Evolutionary conservation across 2,888 invertebrate species (phyloP), one percentile per base, ranked within the genome.

Genomic region (Plusia festucae): DNA sequence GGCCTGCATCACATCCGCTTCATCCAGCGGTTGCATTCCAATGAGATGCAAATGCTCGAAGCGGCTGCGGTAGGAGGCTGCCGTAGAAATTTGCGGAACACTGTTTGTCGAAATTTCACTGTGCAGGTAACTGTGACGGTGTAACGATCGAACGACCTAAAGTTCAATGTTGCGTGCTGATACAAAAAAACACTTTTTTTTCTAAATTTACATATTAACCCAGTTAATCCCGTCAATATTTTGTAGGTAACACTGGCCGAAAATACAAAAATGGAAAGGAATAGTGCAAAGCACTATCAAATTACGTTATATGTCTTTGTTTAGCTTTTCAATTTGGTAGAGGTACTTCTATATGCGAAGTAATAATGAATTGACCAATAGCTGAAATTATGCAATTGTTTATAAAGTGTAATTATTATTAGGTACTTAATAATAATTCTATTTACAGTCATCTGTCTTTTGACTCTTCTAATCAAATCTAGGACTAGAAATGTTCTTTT

Each of bases 41-140:
- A 91, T 91, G 91, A 90, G 89, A 92, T 92, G 92, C 91, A 91
- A 92, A 92, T 92, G 85, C 83, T 82, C 79, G 83, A 76, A 85
- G 85, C 87, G 88, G 86, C 89, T 86, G 90, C 77, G 85, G 87
- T 82, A 78, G 78, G 76, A 78, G 73, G 76, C 68, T 78, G 68
- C 81, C 60, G 74, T 73, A 76, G 79, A 82, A 82, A 80, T 80
- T 80, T 77, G 80, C 67, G 60, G 77, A 75, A 72, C 78, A 69
- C 68, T 82, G 82, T 82, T 82, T 82, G 82, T 75, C 77, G 73
- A 82, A 82, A 82, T 80, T 82, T 82, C 77, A 60, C 65, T 61
- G 65, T 62, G 59, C 80, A 82, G 75, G 80, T 77, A 77, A 65
- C 70, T 65, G 70, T 71, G 64, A 58, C 71, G 68, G 54, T 52